phyloP scores from a whole-genome alignment of 2,113 vertebrate species.

The Lathamus discolor region DNA sequence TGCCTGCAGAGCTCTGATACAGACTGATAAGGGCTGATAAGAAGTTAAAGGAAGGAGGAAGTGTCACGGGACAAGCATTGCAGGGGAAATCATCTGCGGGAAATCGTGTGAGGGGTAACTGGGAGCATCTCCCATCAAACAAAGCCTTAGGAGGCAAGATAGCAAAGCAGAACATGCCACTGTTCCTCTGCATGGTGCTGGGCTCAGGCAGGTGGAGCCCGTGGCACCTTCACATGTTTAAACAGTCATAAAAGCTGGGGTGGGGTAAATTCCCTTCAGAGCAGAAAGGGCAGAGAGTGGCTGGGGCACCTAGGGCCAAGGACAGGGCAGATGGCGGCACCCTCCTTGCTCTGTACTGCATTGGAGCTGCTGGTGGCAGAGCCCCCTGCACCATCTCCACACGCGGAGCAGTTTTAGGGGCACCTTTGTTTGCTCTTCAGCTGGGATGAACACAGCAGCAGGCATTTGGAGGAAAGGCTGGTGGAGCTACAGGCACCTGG shows the following conservation, averaged over 20 bases:
- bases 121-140: neutral
- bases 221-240: neutral
- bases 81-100: neutral
- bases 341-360: neutral
- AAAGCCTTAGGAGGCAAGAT: neutral
- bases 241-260: neutral
- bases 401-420: neutral
- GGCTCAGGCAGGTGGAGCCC: neutral
- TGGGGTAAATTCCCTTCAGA: neutral
- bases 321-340: fast-evolving
- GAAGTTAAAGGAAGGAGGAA: neutral
- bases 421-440: neutral
- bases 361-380: neutral
- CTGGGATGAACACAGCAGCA: neutral
- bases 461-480: neutral
- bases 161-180: neutral
- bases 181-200: neutral
- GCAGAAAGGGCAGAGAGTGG: neutral
- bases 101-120: neutral
- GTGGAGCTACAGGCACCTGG: neutral
- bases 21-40: neutral
- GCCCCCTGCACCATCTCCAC: neutral
- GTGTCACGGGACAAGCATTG: neutral
- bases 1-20: neutral
- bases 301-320: neutral